Evolutionary conservation across 2,888 invertebrate species (phyloP), one percentile per base, ranked within the genome.

Genomic region (Cephalotes varians): DNA sequence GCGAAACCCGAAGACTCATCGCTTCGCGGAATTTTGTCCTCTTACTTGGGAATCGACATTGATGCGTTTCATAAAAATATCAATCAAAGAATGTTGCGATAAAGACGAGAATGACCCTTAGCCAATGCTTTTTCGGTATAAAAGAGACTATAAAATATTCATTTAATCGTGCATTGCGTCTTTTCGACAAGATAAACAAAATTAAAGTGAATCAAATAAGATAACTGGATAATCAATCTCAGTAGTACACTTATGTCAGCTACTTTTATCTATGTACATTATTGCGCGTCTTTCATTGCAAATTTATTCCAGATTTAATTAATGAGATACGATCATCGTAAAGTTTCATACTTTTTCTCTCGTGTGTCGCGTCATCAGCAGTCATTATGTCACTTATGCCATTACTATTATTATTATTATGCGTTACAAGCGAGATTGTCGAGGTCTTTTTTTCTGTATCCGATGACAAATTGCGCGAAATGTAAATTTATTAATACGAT

Each of bases 391-490:
- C 86, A 56, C 51, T 64, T 72, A 47, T 47, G 56, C 72, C 31
- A n/a, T 37, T 47, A 72, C 65, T 62, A 40, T 28, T 5, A 34
- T 34, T 34, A n/a, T n/a, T n/a, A n/a, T n/a, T 34, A 34, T 47
- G 44, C 44, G 15, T 15, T 18, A 49, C 56, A 56, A n/a, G n/a
- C n/a, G n/a, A n/a, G 49, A 15, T 62, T 28, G 15, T 74, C 60
- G 37, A 60, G 25, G 12, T 73, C 62, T 60, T 81, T 79, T 62
- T 81, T 31, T 82, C 31, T 21, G 6, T 44, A n/a, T 65, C 69
- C 76, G 77, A n/a, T 88, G 86, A 88, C 89, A 85, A 88, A 88
- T 88, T 86, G 81, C 60, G 67, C 77, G 83, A 62, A 82, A 88
- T 88, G 83, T 65, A 71, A 84, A 88, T 88, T 88, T 74, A 67